phyloP scores from a whole-genome alignment of 2,888 invertebrate species.

The Agriopis marginaria region DNA sequence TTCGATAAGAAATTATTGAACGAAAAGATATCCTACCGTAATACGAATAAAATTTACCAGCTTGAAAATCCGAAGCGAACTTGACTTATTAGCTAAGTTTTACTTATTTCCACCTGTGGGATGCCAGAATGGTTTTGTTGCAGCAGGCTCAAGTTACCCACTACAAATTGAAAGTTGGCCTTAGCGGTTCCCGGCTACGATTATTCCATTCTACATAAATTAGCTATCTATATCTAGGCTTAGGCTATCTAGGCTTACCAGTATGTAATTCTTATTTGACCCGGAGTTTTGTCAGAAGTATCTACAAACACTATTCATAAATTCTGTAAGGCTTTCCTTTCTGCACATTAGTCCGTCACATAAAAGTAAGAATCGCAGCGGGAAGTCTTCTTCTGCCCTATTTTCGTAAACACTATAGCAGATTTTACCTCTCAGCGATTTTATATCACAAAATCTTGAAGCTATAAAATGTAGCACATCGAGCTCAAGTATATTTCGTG shows the following conservation, averaged over 20 bases:
- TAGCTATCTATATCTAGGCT: background rate
- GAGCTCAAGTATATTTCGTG: slow-evolving; percentile 31
- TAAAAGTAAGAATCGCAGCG: slow-evolving; percentile 24
- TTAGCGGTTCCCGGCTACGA: slow-evolving; percentile 10
- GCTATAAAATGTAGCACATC: slow-evolving; percentile 15
- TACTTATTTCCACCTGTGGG: slow-evolving; percentile 33
- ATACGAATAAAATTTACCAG: too few species aligned
- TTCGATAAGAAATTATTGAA: background rate
- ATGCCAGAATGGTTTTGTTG: slow-evolving; percentile 18
- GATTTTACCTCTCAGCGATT: slow-evolving; percentile 13
- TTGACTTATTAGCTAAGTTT: slow-evolving; percentile 21
- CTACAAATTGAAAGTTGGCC: slow-evolving; percentile 27
- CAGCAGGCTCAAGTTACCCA: slow-evolving; percentile 25
- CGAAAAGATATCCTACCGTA: too few species aligned
- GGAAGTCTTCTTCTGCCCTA: slow-evolving; percentile 9
- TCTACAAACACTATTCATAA: background rate
- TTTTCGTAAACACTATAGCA: slow-evolving; percentile 19
- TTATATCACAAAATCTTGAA: slow-evolving; percentile 16
- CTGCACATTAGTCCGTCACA: slow-evolving; percentile 14
- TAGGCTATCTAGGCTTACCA: background rate
- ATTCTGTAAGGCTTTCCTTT: slow-evolving; percentile 7
- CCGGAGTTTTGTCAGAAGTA: too few species aligned
- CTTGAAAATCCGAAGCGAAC: background rate
- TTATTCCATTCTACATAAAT: slow-evolving; percentile 15
- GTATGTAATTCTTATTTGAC: background rate